Evolutionary conservation across 2,797 vertebrate species (phyloP).

Genomic region (Picus viridis): DNA sequence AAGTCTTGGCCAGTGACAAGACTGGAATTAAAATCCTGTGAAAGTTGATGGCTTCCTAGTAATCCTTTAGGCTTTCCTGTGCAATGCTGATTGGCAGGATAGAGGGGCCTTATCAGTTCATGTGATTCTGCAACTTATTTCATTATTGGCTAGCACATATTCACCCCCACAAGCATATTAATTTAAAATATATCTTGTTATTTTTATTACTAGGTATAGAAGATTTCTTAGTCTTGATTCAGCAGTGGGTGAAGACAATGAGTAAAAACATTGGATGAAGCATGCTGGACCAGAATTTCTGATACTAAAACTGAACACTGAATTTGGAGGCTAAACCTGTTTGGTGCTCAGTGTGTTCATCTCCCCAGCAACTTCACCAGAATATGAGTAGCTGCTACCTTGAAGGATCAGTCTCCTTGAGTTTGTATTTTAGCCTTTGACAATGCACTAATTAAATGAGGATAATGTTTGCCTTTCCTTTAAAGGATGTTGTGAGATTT

Average conservation of each 20-base stretch:
- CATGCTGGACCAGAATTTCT: background rate
- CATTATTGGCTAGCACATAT: background rate
- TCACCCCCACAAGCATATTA: background rate
- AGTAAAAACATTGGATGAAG: background rate
- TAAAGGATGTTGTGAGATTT: slow-evolving; percentile 27
- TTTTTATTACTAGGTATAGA: background rate
- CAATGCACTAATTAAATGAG: slow-evolving; percentile 44
- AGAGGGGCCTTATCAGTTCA: background rate
- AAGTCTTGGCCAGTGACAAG: background rate
- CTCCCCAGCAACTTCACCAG: background rate
- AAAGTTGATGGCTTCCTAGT: background rate
- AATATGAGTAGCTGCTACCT: background rate
- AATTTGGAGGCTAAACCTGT: background rate
- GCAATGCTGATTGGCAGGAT: background rate
- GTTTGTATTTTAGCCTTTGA: background rate
- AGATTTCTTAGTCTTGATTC: background rate
- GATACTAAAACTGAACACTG: background rate
- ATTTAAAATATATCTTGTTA: background rate
- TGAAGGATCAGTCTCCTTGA: background rate
- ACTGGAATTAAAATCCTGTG: background rate
- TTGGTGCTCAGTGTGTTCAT: background rate
- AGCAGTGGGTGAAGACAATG: background rate
- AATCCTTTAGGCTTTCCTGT: background rate
- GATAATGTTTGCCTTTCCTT: slow-evolving; percentile 15
- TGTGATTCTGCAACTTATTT: background rate